phyloP scores from a whole-genome alignment of 2,113 vertebrate genomes.

The Cryptotis parvus region DNA sequence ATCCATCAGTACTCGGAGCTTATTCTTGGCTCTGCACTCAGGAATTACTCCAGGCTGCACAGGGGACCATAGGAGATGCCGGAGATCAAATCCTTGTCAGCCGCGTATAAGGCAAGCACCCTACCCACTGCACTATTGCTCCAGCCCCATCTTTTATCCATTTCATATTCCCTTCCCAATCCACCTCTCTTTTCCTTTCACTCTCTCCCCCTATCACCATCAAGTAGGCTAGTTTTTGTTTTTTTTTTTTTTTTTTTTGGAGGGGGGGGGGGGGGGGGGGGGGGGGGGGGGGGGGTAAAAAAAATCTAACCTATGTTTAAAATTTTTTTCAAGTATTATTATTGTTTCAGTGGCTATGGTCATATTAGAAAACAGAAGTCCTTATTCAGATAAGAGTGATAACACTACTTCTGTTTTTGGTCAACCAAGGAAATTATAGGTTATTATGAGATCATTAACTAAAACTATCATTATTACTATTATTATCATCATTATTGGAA shows the following conservation, averaged over 20 bases:
- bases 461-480: background rate
- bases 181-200: background rate
- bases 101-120: no score
- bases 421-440: background rate
- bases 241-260: no score
- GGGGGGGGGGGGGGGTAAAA: no score
- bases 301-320: background rate
- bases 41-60: no score
- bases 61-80: no score
- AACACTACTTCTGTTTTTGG: background rate
- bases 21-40: no score
- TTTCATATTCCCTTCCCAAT: background rate
- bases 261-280: no score
- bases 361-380: background rate
- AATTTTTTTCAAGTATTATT: conserved; percentile 24
- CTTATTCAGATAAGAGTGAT: background rate
- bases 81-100: no score
- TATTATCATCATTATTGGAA: background rate
- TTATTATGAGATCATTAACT: conserved; percentile 4
- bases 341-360: background rate
- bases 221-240: no score
- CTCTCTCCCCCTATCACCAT: background rate
- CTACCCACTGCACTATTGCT: no score
- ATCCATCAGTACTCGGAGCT: background rate
- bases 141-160: no score